A percentile compares a stretch with the other conserved stretches of the same genome.
These are phyloP conservation scores for Peromyscus eremicus DNA, from an alignment of 2,797 vertebrate species.

Conservation along the genomic window DNA sequence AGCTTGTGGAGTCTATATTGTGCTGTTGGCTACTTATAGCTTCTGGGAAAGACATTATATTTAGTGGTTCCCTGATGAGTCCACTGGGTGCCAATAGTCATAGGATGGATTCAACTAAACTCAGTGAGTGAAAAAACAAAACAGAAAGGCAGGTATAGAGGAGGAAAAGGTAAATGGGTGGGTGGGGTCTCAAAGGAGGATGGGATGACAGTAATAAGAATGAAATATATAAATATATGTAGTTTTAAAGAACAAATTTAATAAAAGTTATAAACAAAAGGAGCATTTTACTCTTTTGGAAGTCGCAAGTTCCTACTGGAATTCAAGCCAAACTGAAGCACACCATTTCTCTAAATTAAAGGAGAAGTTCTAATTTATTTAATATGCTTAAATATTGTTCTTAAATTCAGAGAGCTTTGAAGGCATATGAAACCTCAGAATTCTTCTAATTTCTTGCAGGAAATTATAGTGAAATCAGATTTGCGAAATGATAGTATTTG, in stretches of 20 bases:
- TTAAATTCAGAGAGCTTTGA: neutral
- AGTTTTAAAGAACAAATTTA: neutral
- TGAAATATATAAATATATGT: neutral
- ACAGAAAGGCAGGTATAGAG: neutral
- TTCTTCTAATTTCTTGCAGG: neutral
- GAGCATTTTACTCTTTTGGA: neutral
- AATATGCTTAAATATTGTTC: conserved; percentile 22
- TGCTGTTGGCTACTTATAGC: neutral
- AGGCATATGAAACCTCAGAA: neutral
- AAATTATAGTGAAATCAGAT: conserved; percentile 22
- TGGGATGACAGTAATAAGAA: neutral
- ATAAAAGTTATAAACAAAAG: neutral
- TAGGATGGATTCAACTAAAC: neutral
- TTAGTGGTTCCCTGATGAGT: neutral
- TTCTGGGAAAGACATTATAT: neutral
- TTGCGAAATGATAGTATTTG: neutral
- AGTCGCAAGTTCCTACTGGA: neutral
- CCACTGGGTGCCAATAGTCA: neutral
- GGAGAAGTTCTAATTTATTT: neutral
- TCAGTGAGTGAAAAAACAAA: neutral
- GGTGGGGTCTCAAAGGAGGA: neutral
- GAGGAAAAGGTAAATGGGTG: neutral
- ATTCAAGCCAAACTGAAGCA: neutral
- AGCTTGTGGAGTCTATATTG: too few species aligned
- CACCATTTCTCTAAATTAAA: neutral